Base-by-base conservation (phyloP, 2,888 invertebrate species). In the Eupithecia vulgata region DNA sequence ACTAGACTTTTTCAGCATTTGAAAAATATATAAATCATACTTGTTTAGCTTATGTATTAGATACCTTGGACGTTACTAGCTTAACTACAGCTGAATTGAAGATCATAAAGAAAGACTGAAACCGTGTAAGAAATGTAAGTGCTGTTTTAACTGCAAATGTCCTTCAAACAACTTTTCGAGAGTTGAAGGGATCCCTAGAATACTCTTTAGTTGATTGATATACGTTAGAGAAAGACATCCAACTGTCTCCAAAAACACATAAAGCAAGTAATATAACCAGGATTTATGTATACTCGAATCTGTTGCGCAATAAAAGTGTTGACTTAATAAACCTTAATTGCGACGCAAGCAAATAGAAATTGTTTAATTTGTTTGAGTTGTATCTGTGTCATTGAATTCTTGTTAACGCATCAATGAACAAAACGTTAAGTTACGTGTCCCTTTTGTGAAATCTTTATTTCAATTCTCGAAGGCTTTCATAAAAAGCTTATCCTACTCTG, bases 331-430 rank as follows among this genome's bases (percentile, higher is more conserved):
- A 80, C 76, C 78, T 78, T 80, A 82, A 82, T 81, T 80, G 67
- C 74, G 80, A 74, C 67, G 45, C 59, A 35, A 72, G 70, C 62
- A 70, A 77, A 81, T 72, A 79, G 75, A 81, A 80, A 79, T 81
- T 78, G 76, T 79, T 80, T 80, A 77, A 79, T 65, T 66, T 69
- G 61, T 48, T 81, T 76, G 77, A 78, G 71, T 71, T 64, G 65
- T 79, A 79, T 80, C 71, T 79, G 73, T 76, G 77, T 70, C 82
- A 82, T 81, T 77, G 81, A 80, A 81, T 81, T 79, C 70, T 80
- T 79, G 79, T 78, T 80, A 83, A 83, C 82, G 82, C 82, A 74
- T 74, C 57, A 62, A 57, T 34, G 61, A 72, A 75, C 76, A 75
- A 76, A 73, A 69, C 65, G 30, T 45, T 69, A 76, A 76, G 74